phyloP scores from a whole-genome alignment of 2,113 vertebrate species.

The Cavia porcellus region DNA sequence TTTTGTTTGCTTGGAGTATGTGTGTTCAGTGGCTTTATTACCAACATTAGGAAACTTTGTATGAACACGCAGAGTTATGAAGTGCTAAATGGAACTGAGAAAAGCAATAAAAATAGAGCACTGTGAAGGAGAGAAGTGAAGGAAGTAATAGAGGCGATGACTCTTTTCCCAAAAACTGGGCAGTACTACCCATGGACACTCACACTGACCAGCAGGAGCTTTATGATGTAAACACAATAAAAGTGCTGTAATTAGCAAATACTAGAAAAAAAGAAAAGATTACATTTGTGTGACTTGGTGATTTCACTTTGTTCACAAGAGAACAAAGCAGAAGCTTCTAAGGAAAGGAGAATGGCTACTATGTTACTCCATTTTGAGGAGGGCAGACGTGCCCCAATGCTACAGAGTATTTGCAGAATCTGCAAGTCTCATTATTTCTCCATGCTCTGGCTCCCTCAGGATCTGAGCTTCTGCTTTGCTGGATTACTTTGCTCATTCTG shows the following conservation, averaged over 20 bases:
- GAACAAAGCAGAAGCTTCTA: neutral
- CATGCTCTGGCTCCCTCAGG: neutral
- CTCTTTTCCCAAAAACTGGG: neutral
- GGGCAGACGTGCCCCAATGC: neutral
- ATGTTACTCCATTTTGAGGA: neutral
- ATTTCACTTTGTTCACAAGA: neutral
- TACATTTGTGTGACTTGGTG: neutral
- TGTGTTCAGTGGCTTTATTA: neutral
- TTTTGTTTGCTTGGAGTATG: conserved; percentile 5
- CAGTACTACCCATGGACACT: neutral
- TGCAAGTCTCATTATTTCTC: neutral
- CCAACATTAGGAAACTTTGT: neutral
- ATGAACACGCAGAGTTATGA: neutral
- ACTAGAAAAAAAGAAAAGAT: neutral
- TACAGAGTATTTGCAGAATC: neutral
- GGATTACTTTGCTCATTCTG: neutral
- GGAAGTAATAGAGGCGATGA: neutral
- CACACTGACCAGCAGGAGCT: neutral
- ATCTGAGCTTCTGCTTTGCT: neutral
- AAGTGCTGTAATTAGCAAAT: neutral
- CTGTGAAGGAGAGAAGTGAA: neutral
- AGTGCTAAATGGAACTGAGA: neutral
- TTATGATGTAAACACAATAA: neutral
- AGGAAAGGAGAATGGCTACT: neutral
- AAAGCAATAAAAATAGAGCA: neutral